These are phyloP conservation scores for Rostrhamus sociabilis DNA, from an alignment of 2,797 vertebrate genomes.

Conservation along the genomic window DNA sequence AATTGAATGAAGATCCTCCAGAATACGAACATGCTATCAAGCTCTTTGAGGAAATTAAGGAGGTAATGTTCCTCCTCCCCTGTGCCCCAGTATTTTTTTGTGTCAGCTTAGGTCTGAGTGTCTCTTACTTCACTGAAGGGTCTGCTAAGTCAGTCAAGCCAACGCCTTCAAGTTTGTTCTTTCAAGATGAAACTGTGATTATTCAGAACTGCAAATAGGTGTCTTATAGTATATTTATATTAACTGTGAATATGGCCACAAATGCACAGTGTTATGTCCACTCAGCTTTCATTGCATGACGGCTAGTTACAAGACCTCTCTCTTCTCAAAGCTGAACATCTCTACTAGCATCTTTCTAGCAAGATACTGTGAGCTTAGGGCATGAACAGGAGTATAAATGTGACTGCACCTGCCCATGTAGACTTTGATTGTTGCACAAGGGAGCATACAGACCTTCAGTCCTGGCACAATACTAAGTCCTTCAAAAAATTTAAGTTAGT, in stretches of 20 bases:
- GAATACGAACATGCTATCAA: slow-evolving; percentile 89
- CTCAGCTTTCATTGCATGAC: background rate
- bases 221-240: background rate
- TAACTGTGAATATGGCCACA: background rate
- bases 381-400: background rate
- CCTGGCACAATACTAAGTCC: background rate
- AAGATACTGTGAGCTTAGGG: background rate
- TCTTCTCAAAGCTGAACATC: background rate
- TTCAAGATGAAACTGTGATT: background rate
- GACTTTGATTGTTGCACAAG: background rate
- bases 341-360: background rate
- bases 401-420: background rate
- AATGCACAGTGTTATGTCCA: background rate
- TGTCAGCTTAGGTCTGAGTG: background rate
- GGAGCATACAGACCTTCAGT: background rate
- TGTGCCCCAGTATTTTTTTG: background rate
- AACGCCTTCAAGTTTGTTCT: background rate
- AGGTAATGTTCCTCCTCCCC: slow-evolving; percentile 71
- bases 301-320: background rate
- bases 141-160: background rate
- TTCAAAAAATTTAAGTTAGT: background rate
- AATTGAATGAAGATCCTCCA: slow-evolving; percentile 89
- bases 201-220: background rate
- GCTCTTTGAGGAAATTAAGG: slow-evolving; percentile 91
- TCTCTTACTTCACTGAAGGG: background rate